Evolutionary conservation across 2,797 vertebrate species (phyloP).

Genomic region (Sebastes elongatus): DNA sequence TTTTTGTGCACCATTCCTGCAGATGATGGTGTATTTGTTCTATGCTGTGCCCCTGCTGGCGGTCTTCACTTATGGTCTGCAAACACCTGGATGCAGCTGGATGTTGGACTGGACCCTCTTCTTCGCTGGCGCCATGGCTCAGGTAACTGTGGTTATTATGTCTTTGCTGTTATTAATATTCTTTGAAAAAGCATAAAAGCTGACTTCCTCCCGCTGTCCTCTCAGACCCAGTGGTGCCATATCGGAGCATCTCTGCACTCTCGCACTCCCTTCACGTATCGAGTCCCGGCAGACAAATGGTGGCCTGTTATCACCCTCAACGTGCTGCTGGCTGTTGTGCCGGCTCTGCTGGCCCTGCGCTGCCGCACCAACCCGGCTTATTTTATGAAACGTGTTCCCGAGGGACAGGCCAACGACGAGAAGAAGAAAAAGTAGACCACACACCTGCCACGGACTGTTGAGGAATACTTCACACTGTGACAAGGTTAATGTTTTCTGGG

Average conservation of each 20-base stretch:
- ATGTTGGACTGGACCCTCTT: slow-evolving; percentile 92
- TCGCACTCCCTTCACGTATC: slow-evolving; percentile 93
- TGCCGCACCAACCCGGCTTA: slow-evolving; percentile 84
- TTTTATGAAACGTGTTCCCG: slow-evolving; percentile 76
- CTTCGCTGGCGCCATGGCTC: slow-evolving; percentile 88
- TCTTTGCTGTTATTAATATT: not conserved
- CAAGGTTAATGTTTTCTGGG: slow-evolving; percentile 29
- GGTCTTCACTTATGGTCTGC: slow-evolving; percentile 83
- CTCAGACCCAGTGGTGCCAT: slow-evolving; percentile 93
- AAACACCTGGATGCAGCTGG: slow-evolving; percentile 89
- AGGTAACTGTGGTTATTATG: slow-evolving; percentile 80
- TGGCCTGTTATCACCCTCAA: slow-evolving; percentile 85
- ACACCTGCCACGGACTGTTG: not conserved
- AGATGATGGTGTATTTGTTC: slow-evolving; percentile 93
- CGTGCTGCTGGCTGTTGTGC: slow-evolving; percentile 75
- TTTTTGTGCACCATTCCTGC: not conserved
- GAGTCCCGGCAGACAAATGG: slow-evolving; percentile 87
- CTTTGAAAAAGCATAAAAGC: not conserved
- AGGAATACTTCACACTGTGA: slow-evolving; percentile 30
- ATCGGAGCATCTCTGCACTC: slow-evolving; percentile 90
- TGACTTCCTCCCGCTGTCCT: not conserved
- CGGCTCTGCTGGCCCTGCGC: slow-evolving; percentile 86
- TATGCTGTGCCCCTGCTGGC: slow-evolving; percentile 87
- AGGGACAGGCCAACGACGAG: slow-evolving; percentile 38
- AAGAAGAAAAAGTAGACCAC: slow-evolving; percentile 84